These are phyloP conservation scores for Sylvilagus floridanus DNA, from an alignment of 2,797 vertebrate genomes.

Conservation along the genomic window DNA sequence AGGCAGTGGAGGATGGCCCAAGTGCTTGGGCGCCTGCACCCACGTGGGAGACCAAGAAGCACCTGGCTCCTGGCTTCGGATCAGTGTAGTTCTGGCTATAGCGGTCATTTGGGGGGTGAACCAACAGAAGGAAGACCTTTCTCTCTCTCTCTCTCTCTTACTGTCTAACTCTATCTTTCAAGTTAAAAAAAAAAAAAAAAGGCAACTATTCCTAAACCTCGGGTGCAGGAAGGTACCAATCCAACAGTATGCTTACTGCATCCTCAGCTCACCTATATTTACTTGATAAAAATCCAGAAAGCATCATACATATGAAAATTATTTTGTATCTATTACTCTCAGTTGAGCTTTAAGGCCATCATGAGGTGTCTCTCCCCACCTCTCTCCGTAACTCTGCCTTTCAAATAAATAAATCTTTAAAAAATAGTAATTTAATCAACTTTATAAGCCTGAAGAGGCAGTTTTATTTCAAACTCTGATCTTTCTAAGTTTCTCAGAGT, in stretches of 20 bases:
- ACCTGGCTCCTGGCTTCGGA: too few species aligned
- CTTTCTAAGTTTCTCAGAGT: conserved; percentile 3
- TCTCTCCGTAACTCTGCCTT: too few species aligned
- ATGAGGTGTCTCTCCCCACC: neutral
- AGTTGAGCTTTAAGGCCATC: conserved; percentile 5
- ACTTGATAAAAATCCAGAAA: conserved; percentile 23
- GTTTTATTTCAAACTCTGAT: neutral
- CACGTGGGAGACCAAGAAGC: too few species aligned
- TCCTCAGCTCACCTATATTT: neutral
- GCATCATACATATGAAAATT: neutral
- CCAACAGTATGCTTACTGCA: neutral
- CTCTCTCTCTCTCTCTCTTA: too few species aligned
- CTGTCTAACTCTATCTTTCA: too few species aligned
- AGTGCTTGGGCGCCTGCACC: too few species aligned
- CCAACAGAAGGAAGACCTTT: too few species aligned
- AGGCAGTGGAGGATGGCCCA: too few species aligned
- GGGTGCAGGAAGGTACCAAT: neutral
- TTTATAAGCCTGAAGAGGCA: neutral
- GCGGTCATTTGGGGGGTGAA: too few species aligned
- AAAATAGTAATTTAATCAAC: neutral
- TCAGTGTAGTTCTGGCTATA: too few species aligned
- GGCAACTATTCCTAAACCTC: neutral
- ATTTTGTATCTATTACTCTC: neutral
- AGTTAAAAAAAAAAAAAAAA: too few species aligned
- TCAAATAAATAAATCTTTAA: neutral